Percentiles rank a stretch among this genome's conserved stretches.
Conservation (phyloP, 2,888 invertebrate species). For the Pteria penguin region DNA sequence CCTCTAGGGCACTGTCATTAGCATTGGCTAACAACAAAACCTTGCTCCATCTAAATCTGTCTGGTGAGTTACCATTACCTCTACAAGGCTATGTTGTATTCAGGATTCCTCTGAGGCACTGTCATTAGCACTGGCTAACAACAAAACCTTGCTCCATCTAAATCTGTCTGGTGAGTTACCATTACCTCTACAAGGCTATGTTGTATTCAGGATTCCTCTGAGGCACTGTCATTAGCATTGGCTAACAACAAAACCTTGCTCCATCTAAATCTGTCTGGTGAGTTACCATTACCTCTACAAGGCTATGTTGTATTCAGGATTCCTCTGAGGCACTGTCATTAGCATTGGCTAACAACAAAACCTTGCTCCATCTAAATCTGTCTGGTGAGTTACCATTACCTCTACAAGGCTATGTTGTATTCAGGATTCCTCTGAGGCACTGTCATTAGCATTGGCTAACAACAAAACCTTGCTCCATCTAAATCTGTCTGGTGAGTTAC, state of each 20-base stretch:
- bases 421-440: too few relatives aligned
- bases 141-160: constrained; percentile 44
- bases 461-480: too few relatives aligned
- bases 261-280: constrained; percentile 56
- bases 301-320: too few relatives aligned
- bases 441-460: too few relatives aligned
- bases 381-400: constrained; percentile 54
- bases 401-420: too few relatives aligned
- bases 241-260: constrained; percentile 40
- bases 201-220: constrained; percentile 11
- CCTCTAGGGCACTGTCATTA: constrained; percentile 20
- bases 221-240: constrained; percentile 38
- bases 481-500: too few relatives aligned
- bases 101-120: constrained; percentile 11
- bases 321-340: constrained; percentile 22
- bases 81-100: too few relatives aligned
- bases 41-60: constrained; percentile 50
- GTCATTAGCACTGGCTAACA: constrained; percentile 42
- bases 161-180: constrained; percentile 54
- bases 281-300: too few relatives aligned
- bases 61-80: constrained; percentile 53
- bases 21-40: constrained; percentile 45
- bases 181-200: too few relatives aligned
- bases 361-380: constrained; percentile 50
- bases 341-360: constrained; percentile 43